Evolutionary conservation across 2,797 vertebrate species (phyloP), one percentile per base, ranked within the genome.

Genomic region (Syndactyla subalaris): DNA sequence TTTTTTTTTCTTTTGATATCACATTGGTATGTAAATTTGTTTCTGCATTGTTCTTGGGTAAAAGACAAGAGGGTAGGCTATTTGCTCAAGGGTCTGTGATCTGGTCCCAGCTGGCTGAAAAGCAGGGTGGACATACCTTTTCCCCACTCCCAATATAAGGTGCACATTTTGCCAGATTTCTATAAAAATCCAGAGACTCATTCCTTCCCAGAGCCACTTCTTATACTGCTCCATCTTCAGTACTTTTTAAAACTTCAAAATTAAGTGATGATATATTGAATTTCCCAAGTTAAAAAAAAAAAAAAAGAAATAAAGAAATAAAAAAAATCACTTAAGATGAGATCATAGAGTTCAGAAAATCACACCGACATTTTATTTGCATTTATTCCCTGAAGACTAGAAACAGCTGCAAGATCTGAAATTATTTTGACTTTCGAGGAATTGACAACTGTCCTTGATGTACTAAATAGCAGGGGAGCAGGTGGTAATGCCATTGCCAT

Each of bases 401-500:
- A 39, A 29, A 22, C 38, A 92, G 51, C 67, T 82, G 80, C 43
- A 55, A 39, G 39, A 76, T 52, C 24, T 84, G 24, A 81, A 88
- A 75, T 45, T 66, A 7, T 67, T 95, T 91, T 92, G 71, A 92
- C 48, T 95, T 94, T 80, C 2, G 14, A 88, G 41, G 65, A 92
- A 94, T 45, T 91, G 88, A 91, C 67, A 83, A 70, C 41, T 78
- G 70, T 52, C 70, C 54, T 95, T 96, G 89, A 84, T 43, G 52
- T 55, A 72, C 72, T 93, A 72, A 91, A 93, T 90, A 75, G 48
- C 63, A 58, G 36, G 54, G 73, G 90, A 93, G 80, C 73, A 92
- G 78, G 55, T 88, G 74, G 81, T 66, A 59, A 45, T 61, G 51
- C 80, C 74, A 45, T 85, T 0, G 0, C 49, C 46, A 26, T 52